Percentiles rank a stretch among this genome's conserved stretches.
Conservation (phyloP, 2,113 vertebrate species). For the Gallinago undulata region DNA sequence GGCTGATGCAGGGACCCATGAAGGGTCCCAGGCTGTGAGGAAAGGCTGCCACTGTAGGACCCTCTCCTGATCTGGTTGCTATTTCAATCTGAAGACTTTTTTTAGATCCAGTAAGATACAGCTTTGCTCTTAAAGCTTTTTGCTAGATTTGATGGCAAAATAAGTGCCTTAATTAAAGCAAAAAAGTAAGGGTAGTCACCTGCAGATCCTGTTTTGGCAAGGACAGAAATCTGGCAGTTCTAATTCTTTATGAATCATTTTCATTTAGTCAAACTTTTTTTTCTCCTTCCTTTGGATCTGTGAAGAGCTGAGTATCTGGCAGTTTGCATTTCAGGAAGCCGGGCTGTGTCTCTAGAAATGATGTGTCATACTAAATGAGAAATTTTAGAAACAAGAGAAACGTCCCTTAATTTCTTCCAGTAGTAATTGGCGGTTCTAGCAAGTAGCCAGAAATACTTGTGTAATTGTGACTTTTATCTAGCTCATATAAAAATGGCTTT, state of each 20-base stretch:
- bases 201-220: not conserved
- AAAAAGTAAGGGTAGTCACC: not conserved
- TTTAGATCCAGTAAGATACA: not conserved
- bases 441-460: not conserved
- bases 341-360: not conserved
- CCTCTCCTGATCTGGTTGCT: not conserved
- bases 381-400: not conserved
- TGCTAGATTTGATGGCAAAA: not conserved
- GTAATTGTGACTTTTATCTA: not conserved
- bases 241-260: not conserved
- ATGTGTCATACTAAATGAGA: not conserved
- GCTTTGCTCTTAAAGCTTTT: not conserved
- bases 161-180: not conserved
- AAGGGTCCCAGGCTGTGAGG: not conserved
- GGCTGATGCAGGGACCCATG: not conserved
- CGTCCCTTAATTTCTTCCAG: not conserved
- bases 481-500: not conserved
- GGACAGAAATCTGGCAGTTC: not conserved
- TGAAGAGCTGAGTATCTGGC: not conserved
- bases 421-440: not conserved
- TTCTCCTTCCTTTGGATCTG: not conserved
- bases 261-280: not conserved
- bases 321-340: not conserved
- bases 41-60: not conserved
- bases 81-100: not conserved